Evolutionary conservation across 2,113 vertebrate genomes (phyloP).

Genomic region (Ornithorhynchus anatinus): DNA sequence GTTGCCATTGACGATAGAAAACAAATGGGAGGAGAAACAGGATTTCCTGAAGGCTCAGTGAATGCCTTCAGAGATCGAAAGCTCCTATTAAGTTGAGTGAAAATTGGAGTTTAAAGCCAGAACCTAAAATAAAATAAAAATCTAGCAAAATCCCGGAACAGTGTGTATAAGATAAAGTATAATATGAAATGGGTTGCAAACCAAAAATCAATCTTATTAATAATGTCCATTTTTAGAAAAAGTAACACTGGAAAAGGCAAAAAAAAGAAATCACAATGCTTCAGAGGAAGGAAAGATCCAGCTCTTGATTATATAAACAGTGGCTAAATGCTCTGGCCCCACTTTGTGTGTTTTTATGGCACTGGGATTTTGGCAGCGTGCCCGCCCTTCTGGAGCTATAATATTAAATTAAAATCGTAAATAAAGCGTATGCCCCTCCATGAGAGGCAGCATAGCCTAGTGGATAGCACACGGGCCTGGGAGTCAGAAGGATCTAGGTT

Average conservation of each 20-base stretch:
- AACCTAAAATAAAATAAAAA: background rate
- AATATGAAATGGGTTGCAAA: too few species aligned
- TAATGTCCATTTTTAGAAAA: background rate
- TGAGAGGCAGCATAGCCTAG: too few species aligned
- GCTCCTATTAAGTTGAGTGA: background rate
- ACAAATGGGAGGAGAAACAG: background rate
- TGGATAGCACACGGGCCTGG: too few species aligned
- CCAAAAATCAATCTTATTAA: background rate
- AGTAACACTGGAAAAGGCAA: background rate
- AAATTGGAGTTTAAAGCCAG: background rate
- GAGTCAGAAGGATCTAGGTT: too few species aligned
- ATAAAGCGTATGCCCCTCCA: too few species aligned
- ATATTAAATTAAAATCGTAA: background rate
- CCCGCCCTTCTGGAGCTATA: background rate
- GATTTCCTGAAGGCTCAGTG: background rate
- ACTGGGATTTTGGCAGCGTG: background rate
- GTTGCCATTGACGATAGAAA: background rate
- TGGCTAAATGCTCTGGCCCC: background rate
- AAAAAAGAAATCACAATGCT: background rate
- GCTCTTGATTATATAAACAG: background rate
- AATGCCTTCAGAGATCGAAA: background rate
- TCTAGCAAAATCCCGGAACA: too few species aligned
- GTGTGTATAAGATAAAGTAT: too few species aligned
- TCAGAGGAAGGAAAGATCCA: background rate
- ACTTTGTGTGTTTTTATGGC: background rate